phyloP scores from a whole-genome alignment of 2,888 invertebrate species.

The Campoletis raptor region DNA sequence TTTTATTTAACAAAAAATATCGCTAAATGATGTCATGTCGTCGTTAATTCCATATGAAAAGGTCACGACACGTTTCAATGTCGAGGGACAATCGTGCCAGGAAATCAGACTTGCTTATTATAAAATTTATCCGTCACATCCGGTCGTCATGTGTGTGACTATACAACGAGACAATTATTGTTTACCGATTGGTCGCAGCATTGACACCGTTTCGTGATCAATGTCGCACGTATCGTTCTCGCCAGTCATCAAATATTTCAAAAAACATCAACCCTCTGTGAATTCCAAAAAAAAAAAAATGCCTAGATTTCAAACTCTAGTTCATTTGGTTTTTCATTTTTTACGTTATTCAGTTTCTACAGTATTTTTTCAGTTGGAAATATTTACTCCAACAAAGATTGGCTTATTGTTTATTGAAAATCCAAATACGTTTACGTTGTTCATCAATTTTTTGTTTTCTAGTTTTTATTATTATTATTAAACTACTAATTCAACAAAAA shows the following conservation, averaged over 20 bases:
- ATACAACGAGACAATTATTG: constrained; percentile 24
- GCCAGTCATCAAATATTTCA: not conserved
- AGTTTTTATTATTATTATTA: no score
- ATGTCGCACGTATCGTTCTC: not conserved
- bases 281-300: not conserved
- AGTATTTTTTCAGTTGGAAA: no score
- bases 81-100: constrained; percentile 49
- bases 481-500: no score
- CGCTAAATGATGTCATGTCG: constrained; percentile 1
- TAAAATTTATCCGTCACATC: constrained; percentile 58
- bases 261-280: not conserved
- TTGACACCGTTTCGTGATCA: constrained; percentile 64
- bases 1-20: constrained; percentile 11
- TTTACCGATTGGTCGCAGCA: constrained; percentile 56
- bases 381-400: no score
- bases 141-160: constrained; percentile 44
- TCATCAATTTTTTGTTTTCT: no score
- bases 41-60: constrained; percentile 2
- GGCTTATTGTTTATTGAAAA: no score
- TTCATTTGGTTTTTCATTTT: not conserved
- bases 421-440: no score
- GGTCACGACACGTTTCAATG: constrained; percentile 45
- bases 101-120: constrained; percentile 55
- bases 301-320: not conserved
- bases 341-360: not conserved